A percentile compares a stretch with the other conserved stretches of the same genome.
phyloP scores from a whole-genome alignment of 2,113 vertebrate species.

The Promerops cafer region DNA sequence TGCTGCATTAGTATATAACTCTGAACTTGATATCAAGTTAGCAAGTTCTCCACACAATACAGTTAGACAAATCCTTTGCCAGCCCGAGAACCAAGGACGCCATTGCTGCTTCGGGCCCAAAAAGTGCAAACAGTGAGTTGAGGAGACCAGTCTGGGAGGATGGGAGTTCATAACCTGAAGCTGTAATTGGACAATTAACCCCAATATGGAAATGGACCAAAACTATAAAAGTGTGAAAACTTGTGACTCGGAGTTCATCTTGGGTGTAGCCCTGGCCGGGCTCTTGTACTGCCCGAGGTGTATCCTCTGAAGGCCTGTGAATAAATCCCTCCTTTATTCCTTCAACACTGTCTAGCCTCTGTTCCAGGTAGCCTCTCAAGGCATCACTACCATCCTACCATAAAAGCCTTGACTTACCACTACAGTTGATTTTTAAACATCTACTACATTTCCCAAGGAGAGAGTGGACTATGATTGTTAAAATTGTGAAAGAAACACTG shows the following conservation, averaged over 20 bases:
- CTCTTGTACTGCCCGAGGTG: not conserved
- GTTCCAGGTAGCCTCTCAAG: not conserved
- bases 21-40: not conserved
- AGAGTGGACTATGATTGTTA: constrained; percentile 26
- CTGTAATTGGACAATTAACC: not conserved
- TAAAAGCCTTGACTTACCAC: constrained; percentile 44
- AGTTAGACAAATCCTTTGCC: not conserved
- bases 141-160: not conserved
- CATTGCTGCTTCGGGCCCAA: not conserved
- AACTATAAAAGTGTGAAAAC: not conserved
- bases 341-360: not conserved
- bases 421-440: constrained; percentile 24
- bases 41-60: not conserved
- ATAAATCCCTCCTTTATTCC: not conserved
- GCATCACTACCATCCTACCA: not conserved
- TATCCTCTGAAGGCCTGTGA: not conserved
- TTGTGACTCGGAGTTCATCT: not conserved
- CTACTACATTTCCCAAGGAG: not conserved
- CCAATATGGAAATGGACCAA: not conserved
- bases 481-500: constrained; percentile 44
- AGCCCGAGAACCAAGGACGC: not conserved
- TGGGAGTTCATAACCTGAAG: not conserved
- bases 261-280: not conserved
- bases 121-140: not conserved
- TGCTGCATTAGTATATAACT: not conserved